These are phyloP conservation scores for Heliconius erato DNA, from an alignment of 2,888 invertebrate species.

Conservation along the genomic window DNA sequence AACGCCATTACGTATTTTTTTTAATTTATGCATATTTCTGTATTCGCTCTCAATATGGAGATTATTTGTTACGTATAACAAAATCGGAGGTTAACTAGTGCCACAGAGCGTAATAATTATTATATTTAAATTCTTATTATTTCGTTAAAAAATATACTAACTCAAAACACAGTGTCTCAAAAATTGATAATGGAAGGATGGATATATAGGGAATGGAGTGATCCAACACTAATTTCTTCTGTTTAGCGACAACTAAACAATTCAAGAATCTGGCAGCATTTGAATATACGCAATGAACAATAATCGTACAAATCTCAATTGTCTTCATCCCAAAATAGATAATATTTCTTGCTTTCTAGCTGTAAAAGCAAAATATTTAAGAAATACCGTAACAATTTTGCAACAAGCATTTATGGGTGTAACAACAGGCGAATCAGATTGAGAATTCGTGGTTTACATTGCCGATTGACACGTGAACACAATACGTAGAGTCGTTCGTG, in stretches of 20 bases:
- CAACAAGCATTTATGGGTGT: constrained; percentile 48
- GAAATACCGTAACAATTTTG: constrained; percentile 51
- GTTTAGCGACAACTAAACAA: too few relatives aligned
- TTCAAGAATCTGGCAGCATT: too few relatives aligned
- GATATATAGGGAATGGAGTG: too few relatives aligned
- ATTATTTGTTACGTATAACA: constrained; percentile 39
- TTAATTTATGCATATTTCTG: constrained; percentile 34
- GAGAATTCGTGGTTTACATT: constrained; percentile 44
- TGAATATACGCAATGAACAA: too few relatives aligned
- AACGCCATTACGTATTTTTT: constrained; percentile 32
- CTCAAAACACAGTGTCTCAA: too few relatives aligned
- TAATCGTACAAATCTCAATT: too few relatives aligned
- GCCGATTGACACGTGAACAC: constrained; percentile 31
- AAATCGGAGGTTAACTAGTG: constrained; percentile 12
- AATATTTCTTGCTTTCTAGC: neutral
- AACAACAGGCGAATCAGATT: constrained; percentile 48
- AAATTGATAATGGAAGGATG: too few relatives aligned
- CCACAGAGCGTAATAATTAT: neutral
- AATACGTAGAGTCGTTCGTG: neutral
- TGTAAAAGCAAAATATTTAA: constrained; percentile 35
- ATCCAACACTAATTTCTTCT: too few relatives aligned
- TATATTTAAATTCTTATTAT: neutral
- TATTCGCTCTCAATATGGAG: constrained; percentile 20
- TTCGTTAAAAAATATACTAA: too few relatives aligned
- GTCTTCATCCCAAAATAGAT: neutral